These are phyloP conservation scores for Gymnorhina tibicen DNA, from an alignment of 2,113 vertebrate genomes.

Conservation along the genomic window DNA sequence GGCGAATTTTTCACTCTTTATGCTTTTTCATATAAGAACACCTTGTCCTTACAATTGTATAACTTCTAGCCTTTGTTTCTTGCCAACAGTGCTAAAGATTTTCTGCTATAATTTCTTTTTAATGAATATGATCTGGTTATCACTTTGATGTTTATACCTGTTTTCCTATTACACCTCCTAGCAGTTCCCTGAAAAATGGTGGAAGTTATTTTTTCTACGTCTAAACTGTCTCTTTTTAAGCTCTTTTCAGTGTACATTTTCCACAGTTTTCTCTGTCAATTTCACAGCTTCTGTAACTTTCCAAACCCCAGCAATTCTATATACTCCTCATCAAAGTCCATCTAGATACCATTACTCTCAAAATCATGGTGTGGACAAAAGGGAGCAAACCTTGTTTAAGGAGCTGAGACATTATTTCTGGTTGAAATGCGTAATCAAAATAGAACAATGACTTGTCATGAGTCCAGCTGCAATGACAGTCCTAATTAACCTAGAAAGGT, in stretches of 20 bases:
- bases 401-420: background rate
- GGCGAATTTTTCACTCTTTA: background rate
- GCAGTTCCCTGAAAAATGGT: background rate
- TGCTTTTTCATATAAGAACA: background rate
- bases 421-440: background rate
- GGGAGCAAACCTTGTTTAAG: background rate
- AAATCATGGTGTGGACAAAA: background rate
- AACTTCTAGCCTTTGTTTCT: background rate
- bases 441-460: background rate
- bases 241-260: background rate
- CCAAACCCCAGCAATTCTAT: background rate
- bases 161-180: background rate
- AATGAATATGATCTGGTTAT: background rate
- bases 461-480: background rate
- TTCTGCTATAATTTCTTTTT: background rate
- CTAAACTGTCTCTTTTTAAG: background rate
- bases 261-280: background rate
- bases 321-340: background rate
- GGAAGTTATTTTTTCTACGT: background rate
- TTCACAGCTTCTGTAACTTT: background rate
- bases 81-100: background rate
- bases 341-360: background rate
- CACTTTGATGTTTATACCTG: background rate
- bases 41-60: background rate
- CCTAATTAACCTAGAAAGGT: background rate